phyloP scores from a whole-genome alignment of 1,140 invertebrate species.

The Drosophila baimaii region DNA sequence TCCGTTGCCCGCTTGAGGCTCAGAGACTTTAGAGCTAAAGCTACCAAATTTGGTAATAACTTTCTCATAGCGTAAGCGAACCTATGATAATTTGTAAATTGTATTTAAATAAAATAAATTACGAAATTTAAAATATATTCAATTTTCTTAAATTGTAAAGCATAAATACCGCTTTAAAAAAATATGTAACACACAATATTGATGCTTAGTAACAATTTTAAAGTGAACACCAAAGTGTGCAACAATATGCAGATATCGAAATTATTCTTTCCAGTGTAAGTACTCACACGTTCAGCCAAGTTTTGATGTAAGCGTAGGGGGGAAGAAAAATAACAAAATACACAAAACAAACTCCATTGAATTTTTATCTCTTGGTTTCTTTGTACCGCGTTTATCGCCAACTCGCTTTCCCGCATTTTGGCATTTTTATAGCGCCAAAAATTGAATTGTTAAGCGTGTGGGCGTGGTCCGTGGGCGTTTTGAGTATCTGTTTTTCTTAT shows the following conservation, averaged over 20 bases:
- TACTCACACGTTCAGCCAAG: constrained; percentile 13
- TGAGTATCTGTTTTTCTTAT: constrained; percentile 45
- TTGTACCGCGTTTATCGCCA: constrained; percentile 34
- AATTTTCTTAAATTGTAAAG: too few species aligned
- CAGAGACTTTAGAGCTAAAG: too few species aligned
- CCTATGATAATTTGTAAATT: too few species aligned
- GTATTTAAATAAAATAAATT: too few species aligned
- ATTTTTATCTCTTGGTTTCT: constrained; percentile 47
- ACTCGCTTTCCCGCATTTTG: constrained; percentile 18
- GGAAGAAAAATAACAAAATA: background rate
- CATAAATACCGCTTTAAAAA: too few species aligned
- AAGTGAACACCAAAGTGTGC: background rate
- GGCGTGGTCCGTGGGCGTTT: constrained; percentile 33
- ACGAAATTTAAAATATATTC: too few species aligned
- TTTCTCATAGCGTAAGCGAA: too few species aligned
- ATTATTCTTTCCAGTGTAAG: background rate
- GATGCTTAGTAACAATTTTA: background rate
- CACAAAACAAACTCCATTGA: constrained; percentile 46
- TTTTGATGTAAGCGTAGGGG: constrained; percentile 3
- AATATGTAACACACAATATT: too few species aligned
- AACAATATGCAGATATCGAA: background rate
- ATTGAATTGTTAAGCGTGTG: constrained; percentile 61
- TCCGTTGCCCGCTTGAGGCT: too few species aligned
- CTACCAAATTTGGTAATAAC: too few species aligned
- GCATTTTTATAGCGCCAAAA: constrained; percentile 48